Evolutionary conservation across 1,140 invertebrate genomes (phyloP).

Genomic region (Drosophila triauraria): DNA sequence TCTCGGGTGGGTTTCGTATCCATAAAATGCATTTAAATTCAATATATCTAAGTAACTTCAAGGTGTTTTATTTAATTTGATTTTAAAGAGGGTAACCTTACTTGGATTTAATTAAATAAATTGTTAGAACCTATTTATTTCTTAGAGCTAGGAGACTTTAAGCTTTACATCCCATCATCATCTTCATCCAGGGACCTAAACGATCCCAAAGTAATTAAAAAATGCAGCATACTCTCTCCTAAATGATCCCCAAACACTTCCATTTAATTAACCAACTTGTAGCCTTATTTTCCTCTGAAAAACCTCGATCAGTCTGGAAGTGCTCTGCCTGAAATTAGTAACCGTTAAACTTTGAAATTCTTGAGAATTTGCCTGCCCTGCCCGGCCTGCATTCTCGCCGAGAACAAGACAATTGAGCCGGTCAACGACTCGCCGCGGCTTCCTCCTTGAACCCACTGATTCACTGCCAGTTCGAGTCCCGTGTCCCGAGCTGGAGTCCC

Average conservation of each 20-base stretch:
- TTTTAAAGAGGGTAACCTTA: background rate
- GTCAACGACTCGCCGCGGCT: slow-evolving; percentile 43
- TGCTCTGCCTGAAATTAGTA: slow-evolving; percentile 26
- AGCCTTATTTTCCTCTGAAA: background rate
- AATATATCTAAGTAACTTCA: background rate
- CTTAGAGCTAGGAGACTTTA: too few relatives aligned
- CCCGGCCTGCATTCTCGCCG: background rate
- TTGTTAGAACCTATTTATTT: background rate
- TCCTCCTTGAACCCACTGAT: slow-evolving; percentile 54
- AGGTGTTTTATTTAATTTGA: background rate
- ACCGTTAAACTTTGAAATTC: slow-evolving; percentile 58
- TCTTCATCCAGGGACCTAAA: too few relatives aligned
- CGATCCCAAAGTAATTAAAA: too few relatives aligned
- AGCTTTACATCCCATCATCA: too few relatives aligned
- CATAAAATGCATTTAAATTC: background rate
- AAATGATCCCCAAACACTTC: background rate
- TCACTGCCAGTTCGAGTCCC: slow-evolving; percentile 27
- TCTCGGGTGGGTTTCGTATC: background rate
- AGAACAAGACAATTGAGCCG: slow-evolving; percentile 54
- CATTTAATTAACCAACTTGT: background rate
- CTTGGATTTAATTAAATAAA: background rate
- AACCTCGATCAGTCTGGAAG: background rate
- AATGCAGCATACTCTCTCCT: background rate
- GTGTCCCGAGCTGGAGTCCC: slow-evolving; percentile 2
- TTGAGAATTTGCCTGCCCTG: slow-evolving; percentile 29